These are phyloP conservation scores for Ataeniobius toweri DNA, from an alignment of 2,797 vertebrate species.

Conservation along the genomic window DNA sequence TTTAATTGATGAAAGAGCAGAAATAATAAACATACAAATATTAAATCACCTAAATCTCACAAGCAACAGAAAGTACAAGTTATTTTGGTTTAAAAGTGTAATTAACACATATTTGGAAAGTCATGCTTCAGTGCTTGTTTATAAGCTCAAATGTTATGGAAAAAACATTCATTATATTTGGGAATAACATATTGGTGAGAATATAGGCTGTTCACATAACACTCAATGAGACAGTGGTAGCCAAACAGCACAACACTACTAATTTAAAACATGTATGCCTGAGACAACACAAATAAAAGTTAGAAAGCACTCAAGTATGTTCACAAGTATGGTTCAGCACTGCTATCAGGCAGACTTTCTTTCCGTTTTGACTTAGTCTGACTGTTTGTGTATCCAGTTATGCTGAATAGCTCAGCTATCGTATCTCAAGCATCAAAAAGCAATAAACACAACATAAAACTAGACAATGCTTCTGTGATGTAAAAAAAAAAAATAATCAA, in stretches of 20 bases:
- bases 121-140: not conserved
- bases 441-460: not conserved
- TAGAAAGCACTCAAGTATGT: not conserved
- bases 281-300: not conserved
- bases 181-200: not conserved
- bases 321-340: not conserved
- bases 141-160: not conserved
- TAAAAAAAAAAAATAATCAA: not conserved
- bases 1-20: conserved; percentile 16
- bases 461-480: not conserved
- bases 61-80: not conserved
- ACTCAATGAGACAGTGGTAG: not conserved
- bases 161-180: not conserved
- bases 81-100: not conserved
- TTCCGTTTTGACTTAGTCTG: too few relatives aligned
- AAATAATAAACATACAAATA: not conserved
- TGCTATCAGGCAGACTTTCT: too few relatives aligned
- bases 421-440: not conserved
- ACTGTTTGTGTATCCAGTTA: not conserved
- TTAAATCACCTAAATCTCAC: not conserved
- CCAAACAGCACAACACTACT: not conserved
- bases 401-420: not conserved
- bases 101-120: not conserved
- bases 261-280: not conserved
- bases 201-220: not conserved